Evolutionary conservation across 2,888 invertebrate species (phyloP), one percentile per base, ranked within the genome.

Genomic region (Ormyrus rosae): DNA sequence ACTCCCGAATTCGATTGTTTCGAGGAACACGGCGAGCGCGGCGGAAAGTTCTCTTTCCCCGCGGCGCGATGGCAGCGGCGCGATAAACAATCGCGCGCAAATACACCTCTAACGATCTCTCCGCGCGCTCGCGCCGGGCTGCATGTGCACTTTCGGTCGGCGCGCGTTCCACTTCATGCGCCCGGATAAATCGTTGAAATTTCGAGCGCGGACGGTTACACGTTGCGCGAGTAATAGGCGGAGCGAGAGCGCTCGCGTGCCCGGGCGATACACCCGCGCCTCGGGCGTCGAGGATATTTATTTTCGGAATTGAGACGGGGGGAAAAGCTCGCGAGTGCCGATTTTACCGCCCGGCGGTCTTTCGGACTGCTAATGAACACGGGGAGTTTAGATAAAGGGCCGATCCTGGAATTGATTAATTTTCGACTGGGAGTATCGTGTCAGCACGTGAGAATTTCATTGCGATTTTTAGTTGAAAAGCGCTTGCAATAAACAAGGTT

Each of bases 141-240:
- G 67, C 13, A 13, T 13, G 13, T 13, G 13, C 85, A 83, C 74
- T 84, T 84, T 83, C 81, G 76, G 76, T 48, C 65, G 46, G 55
- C 64, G 68, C 8, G 77, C 68, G 63, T 65, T 68, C 63, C 56
- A 77, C 72, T 78, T 34, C 34, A 34, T 80, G 80, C 78, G 55
- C 55, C 55, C 78, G 80, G 84, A 86, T 86, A 85, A 86, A 85
- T 86, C 84, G 84, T 80, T 84, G 84, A 86, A 86, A 86, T 84
- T 86, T 86, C 83, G 83, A 83, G 84, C 80, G 81, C 83, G 83
- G 83, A 84, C 85, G 84, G 83, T 80, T 84, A 83, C 82, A 80
- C 80, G 63, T 79, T 69, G 73, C 67, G 74, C 78, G 70, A 81
- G 73, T 73, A 82, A 82, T 78, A 72, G 71, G 69, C 78, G 34